Evolutionary conservation across 2,888 invertebrate genomes (phyloP).

Genomic region (Metopia argyrocephala): DNA sequence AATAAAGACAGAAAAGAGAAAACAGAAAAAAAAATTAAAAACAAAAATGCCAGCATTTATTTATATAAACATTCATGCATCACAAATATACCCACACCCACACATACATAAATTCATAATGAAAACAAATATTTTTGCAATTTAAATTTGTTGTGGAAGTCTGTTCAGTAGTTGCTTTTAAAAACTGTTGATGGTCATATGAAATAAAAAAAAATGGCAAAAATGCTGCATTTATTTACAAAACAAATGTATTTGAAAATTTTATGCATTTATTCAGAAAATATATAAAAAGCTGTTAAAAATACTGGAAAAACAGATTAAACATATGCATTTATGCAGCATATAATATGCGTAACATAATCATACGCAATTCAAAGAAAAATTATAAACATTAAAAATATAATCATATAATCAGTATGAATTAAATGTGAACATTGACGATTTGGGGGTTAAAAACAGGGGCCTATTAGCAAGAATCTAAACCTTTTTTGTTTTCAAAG

Average conservation of each 20-base stretch:
- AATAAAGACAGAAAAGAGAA: too few species aligned
- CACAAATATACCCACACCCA: background rate
- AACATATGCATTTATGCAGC: constrained; percentile 35
- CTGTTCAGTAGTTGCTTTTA: background rate
- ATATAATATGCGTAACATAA: constrained; percentile 8
- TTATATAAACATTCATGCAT: too few species aligned
- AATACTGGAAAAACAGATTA: background rate
- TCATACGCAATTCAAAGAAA: background rate
- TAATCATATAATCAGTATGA: background rate
- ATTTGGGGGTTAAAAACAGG: too few species aligned
- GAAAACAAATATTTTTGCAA: constrained; percentile 38
- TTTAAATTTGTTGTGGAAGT: constrained; percentile 23
- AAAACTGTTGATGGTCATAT: background rate
- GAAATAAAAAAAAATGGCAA: background rate
- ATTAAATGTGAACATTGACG: too few species aligned
- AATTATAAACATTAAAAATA: background rate
- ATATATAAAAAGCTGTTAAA: constrained; percentile 3
- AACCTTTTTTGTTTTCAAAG: too few species aligned
- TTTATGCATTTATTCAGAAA: constrained; percentile 11
- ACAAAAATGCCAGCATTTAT: too few species aligned
- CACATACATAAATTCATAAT: constrained; percentile 15
- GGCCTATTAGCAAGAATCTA: too few species aligned
- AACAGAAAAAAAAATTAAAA: too few species aligned
- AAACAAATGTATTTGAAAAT: background rate
- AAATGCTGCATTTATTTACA: background rate